These are phyloP conservation scores for Silurus lanzhouensis DNA, from an alignment of 2,797 vertebrate species.

Conservation along the genomic window DNA sequence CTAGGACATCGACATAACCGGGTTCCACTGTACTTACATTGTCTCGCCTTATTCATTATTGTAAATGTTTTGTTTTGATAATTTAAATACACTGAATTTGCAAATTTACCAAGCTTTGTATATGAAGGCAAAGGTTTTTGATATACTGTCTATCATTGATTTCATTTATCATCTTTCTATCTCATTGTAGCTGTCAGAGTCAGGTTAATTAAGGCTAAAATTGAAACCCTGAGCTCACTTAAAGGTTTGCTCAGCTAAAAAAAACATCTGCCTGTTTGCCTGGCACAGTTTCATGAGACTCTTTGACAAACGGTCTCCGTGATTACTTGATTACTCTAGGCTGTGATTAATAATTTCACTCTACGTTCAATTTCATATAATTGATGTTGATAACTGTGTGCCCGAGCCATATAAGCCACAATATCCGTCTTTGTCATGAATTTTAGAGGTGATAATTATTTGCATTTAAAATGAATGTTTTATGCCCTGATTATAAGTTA, in stretches of 20 bases:
- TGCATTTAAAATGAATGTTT: conserved; percentile 17
- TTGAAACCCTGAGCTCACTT: not conserved
- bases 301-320: conserved; percentile 19
- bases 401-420: not conserved
- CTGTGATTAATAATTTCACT: conserved; percentile 34
- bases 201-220: conserved; percentile 9
- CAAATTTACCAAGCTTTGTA: not conserved
- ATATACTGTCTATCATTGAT: not conserved
- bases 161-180: conserved; percentile 10
- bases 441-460: conserved; percentile 6
- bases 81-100: not conserved
- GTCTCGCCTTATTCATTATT: not conserved
- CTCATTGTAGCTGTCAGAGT: not conserved
- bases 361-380: conserved; percentile 22
- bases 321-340: conserved; percentile 29
- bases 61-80: not conserved
- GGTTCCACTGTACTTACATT: no score
- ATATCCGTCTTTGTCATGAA: conserved; percentile 16
- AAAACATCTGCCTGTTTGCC: conserved; percentile 23
- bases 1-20: no score
- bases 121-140: not conserved
- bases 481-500: conserved; percentile 14
- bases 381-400: conserved; percentile 30
- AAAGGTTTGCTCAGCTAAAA: not conserved
- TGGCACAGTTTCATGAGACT: conserved; percentile 16